Percentiles rank a stretch among this genome's conserved stretches.
Evolutionary conservation across 2,888 invertebrate species (phyloP).

Genomic region (Rhynchonema sp.): DNA sequence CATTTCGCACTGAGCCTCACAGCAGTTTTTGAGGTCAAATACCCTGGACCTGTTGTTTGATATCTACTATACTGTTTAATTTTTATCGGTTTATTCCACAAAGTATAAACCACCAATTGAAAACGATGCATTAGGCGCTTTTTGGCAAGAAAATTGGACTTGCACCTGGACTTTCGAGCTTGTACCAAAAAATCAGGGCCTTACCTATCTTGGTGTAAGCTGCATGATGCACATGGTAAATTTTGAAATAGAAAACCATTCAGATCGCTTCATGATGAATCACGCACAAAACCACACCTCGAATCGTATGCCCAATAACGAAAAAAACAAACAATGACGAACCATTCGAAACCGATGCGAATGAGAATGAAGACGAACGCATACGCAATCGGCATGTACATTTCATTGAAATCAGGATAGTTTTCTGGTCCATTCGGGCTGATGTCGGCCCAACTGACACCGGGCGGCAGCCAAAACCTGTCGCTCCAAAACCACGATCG

Average conservation of each 20-base stretch:
- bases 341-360: background rate
- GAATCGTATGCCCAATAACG: too few relatives aligned
- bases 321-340: background rate
- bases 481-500: slow-evolving; percentile 15
- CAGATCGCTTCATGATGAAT: background rate
- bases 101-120: too few relatives aligned
- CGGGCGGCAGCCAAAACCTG: slow-evolving; percentile 19
- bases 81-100: too few relatives aligned
- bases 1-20: too few relatives aligned
- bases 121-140: too few relatives aligned
- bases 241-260: background rate
- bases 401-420: background rate
- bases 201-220: too few relatives aligned
- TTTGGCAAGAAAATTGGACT: background rate
- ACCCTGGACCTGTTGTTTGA: too few relatives aligned
- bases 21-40: too few relatives aligned
- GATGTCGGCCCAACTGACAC: slow-evolving; percentile 14
- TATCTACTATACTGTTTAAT: too few relatives aligned
- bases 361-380: background rate
- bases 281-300: background rate
- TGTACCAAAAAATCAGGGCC: too few relatives aligned
- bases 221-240: background rate
- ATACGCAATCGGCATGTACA: background rate
- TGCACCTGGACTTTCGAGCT: too few relatives aligned
- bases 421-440: background rate